Evolutionary conservation across 1,140 invertebrate genomes (phyloP), one percentile per base, ranked within the genome.

Genomic region (Bursaphelenchus mucronatus): DNA sequence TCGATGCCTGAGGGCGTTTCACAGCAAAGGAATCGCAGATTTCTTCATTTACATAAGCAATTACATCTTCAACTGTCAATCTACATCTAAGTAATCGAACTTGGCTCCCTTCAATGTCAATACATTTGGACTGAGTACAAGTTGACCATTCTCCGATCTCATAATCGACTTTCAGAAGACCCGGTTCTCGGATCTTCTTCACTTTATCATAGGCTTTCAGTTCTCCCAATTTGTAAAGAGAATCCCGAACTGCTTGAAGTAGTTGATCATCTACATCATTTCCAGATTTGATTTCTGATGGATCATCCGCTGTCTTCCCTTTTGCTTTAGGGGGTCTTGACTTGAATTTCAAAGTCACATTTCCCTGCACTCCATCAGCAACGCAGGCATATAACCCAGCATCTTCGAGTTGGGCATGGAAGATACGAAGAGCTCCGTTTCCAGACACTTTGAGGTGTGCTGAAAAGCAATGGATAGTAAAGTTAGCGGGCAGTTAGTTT

Each of bases 361-460:
- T 80, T 50, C 78, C 78, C 43, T 71, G 71, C 13, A 65, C 61
- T 40, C 68, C 61, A 61, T 71, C 66, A 21, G 79, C 76, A 41
- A 71, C 67, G 61, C 78, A 80, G 43, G 76, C 78, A 51, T 81
- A 80, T 11, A 81, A 30, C 21, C 78, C 78, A 17, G 75, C 75
- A 64, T 80, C 78, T 61, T 74, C 73, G 54, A 74, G 65, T 41
- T 68, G 58, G 15, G 77, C 75, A 58, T 82, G 72, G 65, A 80
- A 81, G 15, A 80, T 80, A 47, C 78, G 44, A 11, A 80, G 64
- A 19, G 80, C 79, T 17, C 78, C 78, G 61, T 80, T 80, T 52
- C 64, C 52, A 17, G 74, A 77, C 9, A 80, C 76, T 73, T 81
- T 81, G 2, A 80, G 73, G 43, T 78, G 78, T n/a, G 70, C 76